A percentile compares a stretch with the other conserved stretches of the same genome.
phyloP scores from a whole-genome alignment of 2,888 invertebrate species.

The Myathropa florea region DNA sequence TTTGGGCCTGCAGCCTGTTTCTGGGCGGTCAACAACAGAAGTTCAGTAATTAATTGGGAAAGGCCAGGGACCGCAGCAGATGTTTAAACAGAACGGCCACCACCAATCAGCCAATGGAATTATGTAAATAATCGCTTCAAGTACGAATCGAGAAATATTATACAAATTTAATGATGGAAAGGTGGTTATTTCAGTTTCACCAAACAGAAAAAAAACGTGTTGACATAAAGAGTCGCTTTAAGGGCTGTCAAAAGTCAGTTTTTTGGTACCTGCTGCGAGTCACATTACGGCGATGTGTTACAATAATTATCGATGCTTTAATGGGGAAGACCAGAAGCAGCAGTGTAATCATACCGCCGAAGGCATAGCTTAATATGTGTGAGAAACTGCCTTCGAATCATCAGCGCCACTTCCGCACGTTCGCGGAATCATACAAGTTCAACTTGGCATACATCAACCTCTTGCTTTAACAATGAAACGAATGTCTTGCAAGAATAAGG shows the following conservation, averaged over 20 bases:
- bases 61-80: conserved; percentile 16
- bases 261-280: neutral
- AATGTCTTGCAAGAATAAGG: too few species aligned
- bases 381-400: too few species aligned
- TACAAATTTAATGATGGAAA: neutral
- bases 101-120: neutral
- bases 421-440: too few species aligned
- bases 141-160: neutral
- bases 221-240: neutral
- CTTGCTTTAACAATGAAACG: too few species aligned
- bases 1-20: neutral
- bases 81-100: neutral
- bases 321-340: too few species aligned
- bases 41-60: neutral
- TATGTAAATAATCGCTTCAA: neutral
- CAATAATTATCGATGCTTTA: too few species aligned
- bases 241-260: neutral
- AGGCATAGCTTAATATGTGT: too few species aligned
- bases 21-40: conserved; percentile 6
- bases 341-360: too few species aligned
- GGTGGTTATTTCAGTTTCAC: neutral
- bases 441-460: too few species aligned
- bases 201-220: neutral
- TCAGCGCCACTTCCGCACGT: too few species aligned
- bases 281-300: neutral